Percentiles rank a stretch among this genome's conserved stretches.
Conservation (phyloP, 2,888 invertebrate genomes). For the Tinea pellionella region DNA sequence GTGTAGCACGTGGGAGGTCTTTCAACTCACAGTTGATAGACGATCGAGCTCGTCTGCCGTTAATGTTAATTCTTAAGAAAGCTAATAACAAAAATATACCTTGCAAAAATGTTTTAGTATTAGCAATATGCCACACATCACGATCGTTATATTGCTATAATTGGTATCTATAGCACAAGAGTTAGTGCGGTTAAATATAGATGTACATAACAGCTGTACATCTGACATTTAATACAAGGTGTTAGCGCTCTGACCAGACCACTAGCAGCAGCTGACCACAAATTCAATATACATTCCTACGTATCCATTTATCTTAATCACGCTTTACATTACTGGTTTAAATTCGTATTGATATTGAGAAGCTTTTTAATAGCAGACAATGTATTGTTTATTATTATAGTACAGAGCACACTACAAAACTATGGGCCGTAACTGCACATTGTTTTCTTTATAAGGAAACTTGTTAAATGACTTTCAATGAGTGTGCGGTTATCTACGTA, state of each 20-base stretch:
- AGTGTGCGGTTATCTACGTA: not conserved
- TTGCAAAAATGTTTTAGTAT: too few relatives aligned
- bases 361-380: not conserved
- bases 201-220: not conserved
- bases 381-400: not conserved
- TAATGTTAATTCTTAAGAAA: too few relatives aligned
- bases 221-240: conserved; percentile 3
- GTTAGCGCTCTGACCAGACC: too few relatives aligned
- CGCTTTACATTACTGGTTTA: not conserved
- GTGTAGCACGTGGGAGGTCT: too few relatives aligned
- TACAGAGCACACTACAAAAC: not conserved
- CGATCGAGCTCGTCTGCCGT: too few relatives aligned
- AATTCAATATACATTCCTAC: not conserved
- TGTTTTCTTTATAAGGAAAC: conserved; percentile 4
- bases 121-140: too few relatives aligned
- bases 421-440: not conserved
- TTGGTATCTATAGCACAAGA: too few relatives aligned
- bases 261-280: conserved; percentile 4
- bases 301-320: not conserved
- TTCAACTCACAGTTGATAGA: too few relatives aligned
- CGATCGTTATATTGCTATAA: too few relatives aligned
- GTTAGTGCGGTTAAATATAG: not conserved
- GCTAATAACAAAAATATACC: too few relatives aligned
- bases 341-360: not conserved
- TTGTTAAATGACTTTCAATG: conserved; percentile 1